Base-by-base conservation (phyloP, 2,888 invertebrate genomes). In the Drosophila flavopinicola region DNA sequence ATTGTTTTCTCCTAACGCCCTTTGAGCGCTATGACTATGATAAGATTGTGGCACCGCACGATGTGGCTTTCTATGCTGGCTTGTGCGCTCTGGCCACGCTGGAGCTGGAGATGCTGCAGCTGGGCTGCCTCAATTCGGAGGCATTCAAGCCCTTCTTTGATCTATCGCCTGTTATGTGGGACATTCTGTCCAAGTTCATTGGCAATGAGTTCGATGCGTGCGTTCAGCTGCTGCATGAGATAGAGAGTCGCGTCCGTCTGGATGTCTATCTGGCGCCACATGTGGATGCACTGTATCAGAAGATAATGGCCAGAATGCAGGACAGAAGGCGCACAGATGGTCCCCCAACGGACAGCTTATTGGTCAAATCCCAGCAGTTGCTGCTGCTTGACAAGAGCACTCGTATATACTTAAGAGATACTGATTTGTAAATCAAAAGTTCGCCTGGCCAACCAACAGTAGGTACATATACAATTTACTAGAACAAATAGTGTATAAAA, bases 251-350 rank as follows among this genome's bases (percentile, higher is more conserved):
- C 4, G 45, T 86, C 0, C 52, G 86, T 2, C 15, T 80, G 41
- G 80, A 80, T 33, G 57, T 80, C 6, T 80, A 80, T 37, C n/a
- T 86, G 25, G 77, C 84, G 0, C 80, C 80, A 0, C 80, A 80
- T 60, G 65, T 80, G 17, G 65, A 68, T 20, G 20, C 35, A 0
- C 23, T 80, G 0, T 86, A 70, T 15, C 25, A 15, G 0, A 66
- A 64, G 52, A 86, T 80, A 9, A 39, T 11, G 30, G 24, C 10
- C 1, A 57, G 74, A n/a, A 38, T 83, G 2, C 37, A 48, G 13
- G 54, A 48, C 1, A 15, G 24, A 6, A 25, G 6, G 11, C 33
- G 25, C 2, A 1, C 6, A 0, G 6, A 4, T 24, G 15, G 10
- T 0, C 6, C 5, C 2, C 1, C 11, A 6, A n/a, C n/a, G n/a